These are phyloP conservation scores for Microcebus jonahi DNA, from an alignment of 2,113 vertebrate species.

Conservation along the genomic window DNA sequence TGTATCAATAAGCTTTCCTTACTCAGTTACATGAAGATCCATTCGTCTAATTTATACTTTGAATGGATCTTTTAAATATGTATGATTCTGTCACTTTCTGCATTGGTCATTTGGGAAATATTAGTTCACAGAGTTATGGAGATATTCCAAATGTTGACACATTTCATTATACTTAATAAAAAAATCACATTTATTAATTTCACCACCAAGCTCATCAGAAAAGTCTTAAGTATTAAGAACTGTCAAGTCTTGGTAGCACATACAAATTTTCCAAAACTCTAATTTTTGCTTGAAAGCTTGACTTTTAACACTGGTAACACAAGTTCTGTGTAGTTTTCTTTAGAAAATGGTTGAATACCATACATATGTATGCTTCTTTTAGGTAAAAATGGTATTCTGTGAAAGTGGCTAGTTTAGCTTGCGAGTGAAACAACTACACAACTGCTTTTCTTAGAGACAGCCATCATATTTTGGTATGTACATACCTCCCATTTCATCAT, in stretches of 20 bases:
- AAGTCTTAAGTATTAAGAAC: neutral
- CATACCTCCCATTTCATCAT: neutral
- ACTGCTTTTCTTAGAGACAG: neutral
- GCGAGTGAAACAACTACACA: neutral
- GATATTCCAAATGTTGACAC: neutral
- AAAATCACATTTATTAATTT: neutral
- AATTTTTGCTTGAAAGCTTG: constrained; percentile 26
- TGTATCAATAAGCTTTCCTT: neutral
- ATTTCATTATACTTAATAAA: neutral
- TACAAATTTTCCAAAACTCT: neutral
- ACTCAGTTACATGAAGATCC: neutral
- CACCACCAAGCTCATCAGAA: neutral
- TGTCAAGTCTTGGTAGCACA: neutral
- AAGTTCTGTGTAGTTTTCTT: neutral
- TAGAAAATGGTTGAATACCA: neutral
- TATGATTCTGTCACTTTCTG: neutral
- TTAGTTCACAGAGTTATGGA: neutral
- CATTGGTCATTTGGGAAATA: neutral
- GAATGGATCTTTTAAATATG: neutral
- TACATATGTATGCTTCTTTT: neutral
- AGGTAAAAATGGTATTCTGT: neutral
- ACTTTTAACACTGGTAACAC: neutral
- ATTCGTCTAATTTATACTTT: neutral
- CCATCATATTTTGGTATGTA: too few species aligned
- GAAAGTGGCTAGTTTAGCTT: neutral